Base-by-base conservation (phyloP, 1,140 invertebrate genomes). In the Meloidogyne hapla region DNA sequence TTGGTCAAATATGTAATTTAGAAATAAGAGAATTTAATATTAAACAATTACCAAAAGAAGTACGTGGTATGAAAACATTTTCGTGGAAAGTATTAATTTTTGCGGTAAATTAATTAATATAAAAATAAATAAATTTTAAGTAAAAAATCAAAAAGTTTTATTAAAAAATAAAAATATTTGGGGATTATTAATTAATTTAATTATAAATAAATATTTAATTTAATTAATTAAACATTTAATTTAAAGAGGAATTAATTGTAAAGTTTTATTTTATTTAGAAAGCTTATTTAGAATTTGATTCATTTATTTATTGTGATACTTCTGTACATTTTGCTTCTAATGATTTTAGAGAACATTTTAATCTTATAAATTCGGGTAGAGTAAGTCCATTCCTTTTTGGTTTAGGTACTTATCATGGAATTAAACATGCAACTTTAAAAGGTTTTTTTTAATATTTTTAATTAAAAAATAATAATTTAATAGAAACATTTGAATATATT, bases 41-140 rank as follows among this genome's bases (percentile, higher is more conserved):
- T 25, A 38, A 33, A 42, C 28, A 38, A 42, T 42, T 67, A 42
- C 65, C 65, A n/a, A 67, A 42, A 38, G n/a, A 42, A 18, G 65
- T 67, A n/a, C 65, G 65, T 42, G 28, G 28, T n/a, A 42, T 67
- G 40, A 67, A 67, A 67, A 67, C 65, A 67, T 67, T 67, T 25
- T 67, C 65, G 1, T 67, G 65, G 65, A 67, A 67, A 67, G 18
- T 67, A 18, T 21, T 67, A n/a, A 15, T 67, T 5, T n/a, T 67
- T 42, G 65, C 65, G 65, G 65, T 67, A 42, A 67, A 5, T 67
- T n/a, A 28, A 4, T 40, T 18, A 15, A 66, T 18, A 48, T 5
- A 48, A 48, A 48, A 18, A 48, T 18, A 18, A 48, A 18, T 48
- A 48, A 18, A 18, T 48, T 48, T 15, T 4, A 15, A 18, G 15